phyloP scores from a whole-genome alignment of 2,888 invertebrate species.

The Loripinus fragilis region DNA sequence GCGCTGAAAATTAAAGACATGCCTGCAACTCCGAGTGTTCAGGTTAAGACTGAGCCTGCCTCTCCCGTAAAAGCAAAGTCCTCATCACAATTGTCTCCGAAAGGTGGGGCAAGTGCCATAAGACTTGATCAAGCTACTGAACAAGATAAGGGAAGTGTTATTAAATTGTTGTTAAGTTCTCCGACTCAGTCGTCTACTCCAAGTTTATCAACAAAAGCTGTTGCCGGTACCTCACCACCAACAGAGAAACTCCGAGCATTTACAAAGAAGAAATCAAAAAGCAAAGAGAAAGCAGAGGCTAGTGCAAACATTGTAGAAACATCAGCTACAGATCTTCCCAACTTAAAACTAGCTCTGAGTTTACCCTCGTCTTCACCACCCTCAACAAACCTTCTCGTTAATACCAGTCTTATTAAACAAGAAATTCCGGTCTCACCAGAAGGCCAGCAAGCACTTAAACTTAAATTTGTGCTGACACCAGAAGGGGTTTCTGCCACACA shows the following conservation, averaged over 20 bases:
- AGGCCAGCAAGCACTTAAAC: not conserved
- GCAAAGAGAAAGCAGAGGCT: conserved; percentile 20
- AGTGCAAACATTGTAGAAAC: not conserved
- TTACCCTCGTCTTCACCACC: conserved; percentile 16
- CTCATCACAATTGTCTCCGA: conserved; percentile 29
- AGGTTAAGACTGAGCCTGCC: conserved; percentile 20
- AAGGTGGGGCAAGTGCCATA: not conserved
- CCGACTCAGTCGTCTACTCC: conserved; percentile 70
- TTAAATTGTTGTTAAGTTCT: conserved; percentile 76
- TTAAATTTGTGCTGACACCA: not conserved
- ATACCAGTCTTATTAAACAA: conserved; percentile 32
- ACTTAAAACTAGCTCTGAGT: conserved; percentile 37
- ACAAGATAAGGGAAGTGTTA: conserved; percentile 69
- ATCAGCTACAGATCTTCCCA: conserved; percentile 19
- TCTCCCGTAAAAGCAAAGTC: conserved; percentile 15
- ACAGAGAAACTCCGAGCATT: conserved; percentile 19
- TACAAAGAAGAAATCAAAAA: conserved; percentile 54
- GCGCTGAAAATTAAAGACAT: conserved; percentile 50
- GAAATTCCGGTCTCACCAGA: conserved; percentile 10
- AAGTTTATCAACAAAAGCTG: conserved; percentile 61
- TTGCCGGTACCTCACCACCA: conserved; percentile 50
- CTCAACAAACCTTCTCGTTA: conserved; percentile 1
- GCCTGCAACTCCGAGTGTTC: conserved; percentile 28
- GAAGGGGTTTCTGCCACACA: not conserved
- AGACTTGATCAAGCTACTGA: conserved; percentile 11